Percentiles rank a stretch among this genome's conserved stretches.
Conservation (phyloP, 2,888 invertebrate genomes). For the Dyspetes luteomarginatus region DNA sequence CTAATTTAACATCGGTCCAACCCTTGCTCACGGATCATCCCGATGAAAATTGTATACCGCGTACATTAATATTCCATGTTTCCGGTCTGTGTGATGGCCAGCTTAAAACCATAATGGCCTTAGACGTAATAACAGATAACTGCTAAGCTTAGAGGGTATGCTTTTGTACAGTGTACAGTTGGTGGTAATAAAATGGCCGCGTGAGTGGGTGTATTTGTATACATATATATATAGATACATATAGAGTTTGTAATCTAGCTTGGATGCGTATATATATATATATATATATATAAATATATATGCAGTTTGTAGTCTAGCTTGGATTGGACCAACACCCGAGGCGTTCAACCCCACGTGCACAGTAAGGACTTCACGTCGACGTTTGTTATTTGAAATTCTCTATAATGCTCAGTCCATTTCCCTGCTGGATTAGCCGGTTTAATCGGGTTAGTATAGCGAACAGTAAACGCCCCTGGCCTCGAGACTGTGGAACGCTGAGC, state of each 20-base stretch:
- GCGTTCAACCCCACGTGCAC: not conserved
- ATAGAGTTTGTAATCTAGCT: constrained; percentile 19
- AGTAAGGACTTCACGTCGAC: constrained; percentile 48
- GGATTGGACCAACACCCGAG: constrained; percentile 12
- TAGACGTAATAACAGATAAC: constrained; percentile 58
- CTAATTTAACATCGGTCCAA: constrained; percentile 7
- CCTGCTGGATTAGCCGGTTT: constrained; percentile 60
- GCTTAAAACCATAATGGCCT: constrained; percentile 52
- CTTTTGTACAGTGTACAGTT: constrained; percentile 10
- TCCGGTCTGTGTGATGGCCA: constrained; percentile 22
- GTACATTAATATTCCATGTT: not conserved
- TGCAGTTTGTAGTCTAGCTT: constrained; percentile 15
- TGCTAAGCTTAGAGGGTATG: constrained; percentile 50
- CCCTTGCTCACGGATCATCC: not conserved
- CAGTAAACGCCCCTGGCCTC: constrained; percentile 43
- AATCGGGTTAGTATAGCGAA: constrained; percentile 63
- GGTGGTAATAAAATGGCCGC: not conserved
- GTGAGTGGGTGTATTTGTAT: not conserved
- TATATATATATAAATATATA: too few relatives aligned
- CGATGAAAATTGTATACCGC: not conserved
- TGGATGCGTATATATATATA: too few relatives aligned
- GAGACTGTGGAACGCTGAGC: constrained; percentile 30
- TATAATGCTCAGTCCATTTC: constrained; percentile 62
- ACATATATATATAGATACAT: too few relatives aligned
- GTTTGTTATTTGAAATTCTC: constrained; percentile 64